A percentile compares a stretch with the other conserved stretches of the same genome.
phyloP scores from a whole-genome alignment of 2,888 invertebrate species.

The Nomada fucata region DNA sequence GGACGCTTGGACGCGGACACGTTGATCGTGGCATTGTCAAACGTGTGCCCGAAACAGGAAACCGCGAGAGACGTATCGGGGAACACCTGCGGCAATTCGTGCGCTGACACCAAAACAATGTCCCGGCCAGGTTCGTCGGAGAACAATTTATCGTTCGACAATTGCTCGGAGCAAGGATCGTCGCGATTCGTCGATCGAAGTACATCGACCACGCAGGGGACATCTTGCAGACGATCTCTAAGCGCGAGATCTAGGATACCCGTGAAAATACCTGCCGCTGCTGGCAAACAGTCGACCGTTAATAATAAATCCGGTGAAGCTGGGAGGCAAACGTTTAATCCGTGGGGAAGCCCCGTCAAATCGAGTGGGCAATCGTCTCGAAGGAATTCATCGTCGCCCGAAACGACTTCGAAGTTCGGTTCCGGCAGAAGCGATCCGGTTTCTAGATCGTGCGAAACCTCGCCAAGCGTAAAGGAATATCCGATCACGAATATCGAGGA shows the following conservation, averaged over 20 bases:
- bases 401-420: background rate
- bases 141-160: background rate
- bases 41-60: slow-evolving; percentile 57
- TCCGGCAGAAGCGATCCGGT: background rate
- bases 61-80: background rate
- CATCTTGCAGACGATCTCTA: background rate
- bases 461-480: background rate
- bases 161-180: background rate
- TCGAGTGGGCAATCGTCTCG: background rate
- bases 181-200: background rate
- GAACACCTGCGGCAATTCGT: background rate
- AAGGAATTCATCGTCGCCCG: background rate
- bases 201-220: background rate
- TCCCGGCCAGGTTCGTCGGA: slow-evolving; percentile 17
- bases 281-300: background rate
- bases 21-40: slow-evolving; percentile 70
- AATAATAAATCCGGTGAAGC: slow-evolving; percentile 15
- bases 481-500: background rate
- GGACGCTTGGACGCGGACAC: slow-evolving; percentile 62
- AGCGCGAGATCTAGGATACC: slow-evolving; percentile 54
- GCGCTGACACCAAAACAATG: background rate
- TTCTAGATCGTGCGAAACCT: background rate
- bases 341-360: background rate
- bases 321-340: background rate
- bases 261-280: slow-evolving; percentile 33